Evolutionary conservation across 2,113 vertebrate genomes (phyloP).

Genomic region (Sceloporus undulatus): DNA sequence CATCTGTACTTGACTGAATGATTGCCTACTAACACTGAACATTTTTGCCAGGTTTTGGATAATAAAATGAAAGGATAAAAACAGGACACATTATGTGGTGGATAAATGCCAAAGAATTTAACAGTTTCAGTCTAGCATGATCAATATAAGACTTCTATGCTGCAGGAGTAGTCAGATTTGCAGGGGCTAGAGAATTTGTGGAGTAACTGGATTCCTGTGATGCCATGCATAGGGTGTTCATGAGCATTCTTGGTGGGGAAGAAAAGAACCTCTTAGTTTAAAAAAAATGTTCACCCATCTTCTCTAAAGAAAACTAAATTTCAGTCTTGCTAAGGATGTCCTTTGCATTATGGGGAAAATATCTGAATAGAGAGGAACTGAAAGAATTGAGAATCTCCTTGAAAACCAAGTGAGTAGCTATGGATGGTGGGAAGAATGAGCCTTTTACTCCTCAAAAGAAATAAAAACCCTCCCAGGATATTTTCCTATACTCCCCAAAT

Average conservation of each 20-base stretch:
- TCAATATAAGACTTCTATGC: conserved; percentile 39
- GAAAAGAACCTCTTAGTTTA: background rate
- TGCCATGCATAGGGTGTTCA: background rate
- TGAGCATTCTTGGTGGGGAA: background rate
- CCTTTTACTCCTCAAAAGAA: no score
- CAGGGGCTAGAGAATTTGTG: background rate
- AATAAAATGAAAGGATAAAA: conserved; percentile 47
- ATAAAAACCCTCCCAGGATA: no score
- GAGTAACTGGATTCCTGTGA: background rate
- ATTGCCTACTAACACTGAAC: conserved; percentile 43
- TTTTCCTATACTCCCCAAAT: no score
- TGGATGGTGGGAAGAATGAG: no score
- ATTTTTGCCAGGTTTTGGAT: conserved; percentile 46
- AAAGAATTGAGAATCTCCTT: background rate
- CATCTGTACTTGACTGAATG: conserved; percentile 43
- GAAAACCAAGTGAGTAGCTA: no score
- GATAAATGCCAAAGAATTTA: conserved; percentile 17
- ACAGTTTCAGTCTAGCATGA: conserved; percentile 1
- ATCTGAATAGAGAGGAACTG: no score
- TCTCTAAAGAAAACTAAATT: background rate
- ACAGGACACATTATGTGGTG: conserved; percentile 14
- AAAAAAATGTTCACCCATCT: background rate
- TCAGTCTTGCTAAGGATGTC: background rate
- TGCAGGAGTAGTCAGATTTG: background rate
- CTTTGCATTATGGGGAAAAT: background rate